phyloP scores from a whole-genome alignment of 2,888 invertebrate genomes.

The Eilema depressum region DNA sequence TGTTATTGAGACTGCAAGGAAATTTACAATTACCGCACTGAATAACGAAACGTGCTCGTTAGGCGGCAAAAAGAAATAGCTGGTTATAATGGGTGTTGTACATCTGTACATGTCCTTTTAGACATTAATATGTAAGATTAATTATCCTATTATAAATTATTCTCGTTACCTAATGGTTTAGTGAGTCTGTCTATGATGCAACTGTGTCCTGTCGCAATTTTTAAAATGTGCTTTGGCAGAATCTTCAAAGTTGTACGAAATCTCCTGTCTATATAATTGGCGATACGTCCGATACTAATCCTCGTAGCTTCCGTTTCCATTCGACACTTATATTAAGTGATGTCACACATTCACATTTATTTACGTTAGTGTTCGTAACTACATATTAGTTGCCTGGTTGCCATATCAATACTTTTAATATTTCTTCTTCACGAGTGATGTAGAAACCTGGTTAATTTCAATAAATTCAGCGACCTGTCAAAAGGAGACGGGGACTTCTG shows the following conservation, averaged over 20 bases:
- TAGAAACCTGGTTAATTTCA: too few species aligned
- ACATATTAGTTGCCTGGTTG: neutral
- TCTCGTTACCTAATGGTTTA: neutral
- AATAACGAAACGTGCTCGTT: neutral
- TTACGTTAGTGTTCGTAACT: neutral
- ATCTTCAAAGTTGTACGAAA: neutral
- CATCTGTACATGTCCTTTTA: neutral
- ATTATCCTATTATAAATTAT: too few species aligned
- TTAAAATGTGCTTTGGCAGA: conserved; percentile 1
- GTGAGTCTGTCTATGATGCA: neutral
- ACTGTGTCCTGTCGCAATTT: neutral
- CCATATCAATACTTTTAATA: neutral
- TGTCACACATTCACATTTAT: neutral
- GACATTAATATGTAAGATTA: neutral
- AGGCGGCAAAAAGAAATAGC: neutral
- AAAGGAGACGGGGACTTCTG: too few species aligned
- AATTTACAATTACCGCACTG: neutral
- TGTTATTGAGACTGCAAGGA: neutral
- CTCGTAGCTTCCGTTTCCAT: neutral
- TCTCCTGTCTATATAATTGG: neutral
- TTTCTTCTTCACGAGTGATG: neutral
- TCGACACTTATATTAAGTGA: conserved; percentile 1
- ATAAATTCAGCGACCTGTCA: too few species aligned
- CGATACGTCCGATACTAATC: neutral
- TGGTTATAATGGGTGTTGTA: neutral